Base-by-base conservation (phyloP, 2,888 invertebrate genomes). In the Lithosia quadra region DNA sequence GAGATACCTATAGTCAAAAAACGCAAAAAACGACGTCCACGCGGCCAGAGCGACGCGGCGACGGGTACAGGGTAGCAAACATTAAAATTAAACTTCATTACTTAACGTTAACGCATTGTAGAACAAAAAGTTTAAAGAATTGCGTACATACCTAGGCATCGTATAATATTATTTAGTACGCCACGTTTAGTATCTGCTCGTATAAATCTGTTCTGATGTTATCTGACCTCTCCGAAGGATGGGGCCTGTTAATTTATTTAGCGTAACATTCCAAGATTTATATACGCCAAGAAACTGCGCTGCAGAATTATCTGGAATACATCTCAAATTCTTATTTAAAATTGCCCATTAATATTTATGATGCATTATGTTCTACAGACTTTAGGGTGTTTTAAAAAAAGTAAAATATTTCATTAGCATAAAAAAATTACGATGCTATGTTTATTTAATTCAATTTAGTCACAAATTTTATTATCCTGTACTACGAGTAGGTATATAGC, bases 201-300 rank as follows among this genome's bases (percentile, higher is more conserved):
- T 79, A 84, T 85, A 85, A 87, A 87, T 87, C 85, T 83, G 81
- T 82, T 83, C 85, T 87, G 87, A 90, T 90, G 88, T 84, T 86
- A 86, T 87, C 85, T 81, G 83, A 83, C 82, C 84, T 83, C 81
- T 77, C 75, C 77, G 77, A 75, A 77, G 78, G 84, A 80, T 81
- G 82, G 77, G 81, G 78, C 68, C 77, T 75, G 79, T 79, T 82
- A 83, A 87, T 86, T 86, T 87, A 86, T 88, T 86, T 85, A 82
- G 82, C 84, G 83, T 76, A 81, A 82, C 84, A 78, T 81, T 77
- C 73, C 77, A 72, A 79, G 81, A 85, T 86, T 83, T 84, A 83
- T 80, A 76, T 63, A 64, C 64, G 64, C 69, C 59, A 75, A 72
- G 77, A 75, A 71, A 76, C 73, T 71, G 73, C 60, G 66, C 61